phyloP scores from a whole-genome alignment of 2,113 vertebrate species.

The Psittacula cyanocephala region DNA sequence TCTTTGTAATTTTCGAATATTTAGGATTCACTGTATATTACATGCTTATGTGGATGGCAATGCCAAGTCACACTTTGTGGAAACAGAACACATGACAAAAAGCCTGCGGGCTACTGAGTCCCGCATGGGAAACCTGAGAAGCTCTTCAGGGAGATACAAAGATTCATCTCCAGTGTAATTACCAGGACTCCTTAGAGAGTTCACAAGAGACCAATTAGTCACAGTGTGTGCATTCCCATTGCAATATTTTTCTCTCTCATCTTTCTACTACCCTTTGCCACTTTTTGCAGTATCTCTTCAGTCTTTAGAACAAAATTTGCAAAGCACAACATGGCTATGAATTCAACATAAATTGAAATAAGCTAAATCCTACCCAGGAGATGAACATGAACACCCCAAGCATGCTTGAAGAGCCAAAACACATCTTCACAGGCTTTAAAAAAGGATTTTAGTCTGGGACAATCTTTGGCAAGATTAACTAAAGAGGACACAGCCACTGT shows the following conservation, averaged over 20 bases:
- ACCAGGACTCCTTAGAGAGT: neutral
- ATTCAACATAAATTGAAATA: neutral
- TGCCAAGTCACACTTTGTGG: neutral
- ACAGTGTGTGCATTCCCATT: neutral
- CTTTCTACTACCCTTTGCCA: neutral
- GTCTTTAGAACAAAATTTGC: neutral
- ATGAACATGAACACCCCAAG: neutral
- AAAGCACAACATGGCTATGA: neutral
- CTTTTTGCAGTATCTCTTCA: neutral
- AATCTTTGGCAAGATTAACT: neutral
- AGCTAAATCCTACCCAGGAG: neutral
- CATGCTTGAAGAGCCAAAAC: neutral
- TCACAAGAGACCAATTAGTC: conserved; percentile 4
- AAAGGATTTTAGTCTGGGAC: neutral
- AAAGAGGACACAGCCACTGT: neutral
- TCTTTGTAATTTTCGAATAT: neutral
- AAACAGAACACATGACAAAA: neutral
- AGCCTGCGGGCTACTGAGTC: neutral
- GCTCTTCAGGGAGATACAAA: neutral
- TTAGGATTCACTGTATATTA: neutral
- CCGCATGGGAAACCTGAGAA: neutral
- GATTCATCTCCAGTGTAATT: neutral
- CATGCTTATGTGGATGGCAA: neutral
- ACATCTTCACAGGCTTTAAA: neutral
- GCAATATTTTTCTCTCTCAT: neutral